Evolutionary conservation across 2,113 vertebrate genomes (phyloP).

Genomic region (Arenaria interpres): DNA sequence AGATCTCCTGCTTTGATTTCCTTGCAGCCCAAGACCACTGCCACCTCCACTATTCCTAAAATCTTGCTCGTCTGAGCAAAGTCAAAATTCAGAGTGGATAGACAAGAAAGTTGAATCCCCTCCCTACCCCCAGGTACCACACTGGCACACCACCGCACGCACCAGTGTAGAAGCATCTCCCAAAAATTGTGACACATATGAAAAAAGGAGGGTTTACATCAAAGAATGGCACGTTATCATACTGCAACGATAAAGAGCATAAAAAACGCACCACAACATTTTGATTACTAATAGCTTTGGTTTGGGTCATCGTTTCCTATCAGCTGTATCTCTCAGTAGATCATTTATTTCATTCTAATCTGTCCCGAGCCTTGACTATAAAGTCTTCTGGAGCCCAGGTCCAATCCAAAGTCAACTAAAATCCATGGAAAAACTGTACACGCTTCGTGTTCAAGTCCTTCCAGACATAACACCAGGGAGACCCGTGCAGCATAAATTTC

Average conservation of each 20-base stretch:
- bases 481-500: not conserved
- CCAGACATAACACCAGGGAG: not conserved
- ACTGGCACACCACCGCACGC: not conserved
- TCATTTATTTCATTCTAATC: not conserved
- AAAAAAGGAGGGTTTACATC: not conserved
- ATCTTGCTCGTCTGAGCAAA: not conserved
- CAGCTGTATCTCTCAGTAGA: not conserved
- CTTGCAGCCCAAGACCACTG: not conserved
- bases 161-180: not conserved
- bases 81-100: not conserved
- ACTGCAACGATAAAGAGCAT: not conserved
- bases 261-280: not conserved
- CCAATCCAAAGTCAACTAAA: not conserved
- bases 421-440: not conserved
- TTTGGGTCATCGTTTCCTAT: not conserved
- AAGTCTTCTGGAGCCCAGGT: not conserved
- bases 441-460: not conserved
- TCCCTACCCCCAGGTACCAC: not conserved
- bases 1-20: not conserved
- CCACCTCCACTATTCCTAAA: not conserved
- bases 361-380: not conserved
- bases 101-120: not conserved
- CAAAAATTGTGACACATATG: fast-evolving
- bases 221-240: not conserved
- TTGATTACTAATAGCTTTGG: not conserved